phyloP scores from a whole-genome alignment of 2,888 invertebrate genomes.

The Erebia epiphron region DNA sequence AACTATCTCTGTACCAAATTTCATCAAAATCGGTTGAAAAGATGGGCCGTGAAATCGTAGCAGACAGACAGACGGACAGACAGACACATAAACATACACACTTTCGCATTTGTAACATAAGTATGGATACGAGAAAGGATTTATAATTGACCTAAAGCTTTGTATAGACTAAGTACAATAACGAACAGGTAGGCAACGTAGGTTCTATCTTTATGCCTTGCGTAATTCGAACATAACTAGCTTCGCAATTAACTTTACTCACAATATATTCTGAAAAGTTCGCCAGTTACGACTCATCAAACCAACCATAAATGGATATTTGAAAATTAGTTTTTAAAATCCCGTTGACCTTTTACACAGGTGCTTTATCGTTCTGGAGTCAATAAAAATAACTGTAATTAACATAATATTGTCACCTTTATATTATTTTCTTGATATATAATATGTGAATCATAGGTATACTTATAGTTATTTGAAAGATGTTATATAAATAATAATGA shows the following conservation, averaged over 20 bases:
- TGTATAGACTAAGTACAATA: background rate
- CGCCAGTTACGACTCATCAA: slow-evolving; percentile 6
- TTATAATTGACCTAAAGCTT: background rate
- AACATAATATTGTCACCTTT: background rate
- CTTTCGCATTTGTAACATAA: too few species aligned
- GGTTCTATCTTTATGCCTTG: background rate
- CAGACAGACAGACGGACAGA: too few species aligned
- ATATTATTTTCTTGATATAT: background rate
- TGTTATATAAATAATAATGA: background rate
- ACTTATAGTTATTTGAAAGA: too few species aligned
- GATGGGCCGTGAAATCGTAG: too few species aligned
- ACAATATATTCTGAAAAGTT: slow-evolving; percentile 3
- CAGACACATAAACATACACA: too few species aligned
- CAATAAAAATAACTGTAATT: background rate
- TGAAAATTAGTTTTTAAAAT: slow-evolving; percentile 13
- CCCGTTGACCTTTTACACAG: slow-evolving; percentile 1
- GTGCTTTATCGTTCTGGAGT: background rate
- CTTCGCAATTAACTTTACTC: slow-evolving; percentile 7
- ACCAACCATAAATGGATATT: slow-evolving; percentile 5
- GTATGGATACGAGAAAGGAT: background rate
- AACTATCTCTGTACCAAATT: too few species aligned
- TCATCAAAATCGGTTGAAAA: too few species aligned
- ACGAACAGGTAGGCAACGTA: background rate
- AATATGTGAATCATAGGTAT: background rate
- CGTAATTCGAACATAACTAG: slow-evolving; percentile 11